Evolutionary conservation across 2,113 vertebrate genomes (phyloP).

Genomic region (Dendropsophus ebraccatus): DNA sequence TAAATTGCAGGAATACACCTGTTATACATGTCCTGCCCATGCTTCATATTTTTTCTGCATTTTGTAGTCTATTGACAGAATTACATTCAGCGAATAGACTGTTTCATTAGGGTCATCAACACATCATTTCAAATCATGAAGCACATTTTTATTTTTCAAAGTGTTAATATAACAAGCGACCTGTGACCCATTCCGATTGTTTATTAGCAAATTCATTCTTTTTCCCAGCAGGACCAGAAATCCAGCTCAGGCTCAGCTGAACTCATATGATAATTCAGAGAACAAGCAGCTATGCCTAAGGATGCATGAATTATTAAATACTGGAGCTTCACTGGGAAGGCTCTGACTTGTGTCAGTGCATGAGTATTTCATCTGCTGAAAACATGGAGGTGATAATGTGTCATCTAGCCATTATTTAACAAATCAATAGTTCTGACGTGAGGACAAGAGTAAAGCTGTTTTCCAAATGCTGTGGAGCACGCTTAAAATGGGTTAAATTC

Average conservation of each 20-base stretch:
- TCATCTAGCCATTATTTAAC: constrained; percentile 34
- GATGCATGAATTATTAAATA: constrained; percentile 54
- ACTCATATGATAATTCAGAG: constrained; percentile 49
- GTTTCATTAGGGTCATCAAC: constrained; percentile 40
- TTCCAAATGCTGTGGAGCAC: background rate
- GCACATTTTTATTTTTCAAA: constrained; percentile 12
- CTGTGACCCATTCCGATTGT: constrained; percentile 50
- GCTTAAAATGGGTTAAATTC: background rate
- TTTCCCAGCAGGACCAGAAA: constrained; percentile 35
- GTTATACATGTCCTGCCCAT: background rate
- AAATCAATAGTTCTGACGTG: constrained; percentile 23
- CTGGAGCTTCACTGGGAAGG: constrained; percentile 39
- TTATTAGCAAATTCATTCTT: constrained; percentile 51
- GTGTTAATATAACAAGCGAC: constrained; percentile 41
- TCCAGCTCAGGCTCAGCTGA: constrained; percentile 34
- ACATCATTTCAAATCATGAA: constrained; percentile 28
- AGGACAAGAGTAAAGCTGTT: background rate
- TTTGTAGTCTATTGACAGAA: background rate
- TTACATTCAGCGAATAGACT: constrained; percentile 17
- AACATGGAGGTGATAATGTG: constrained; percentile 45
- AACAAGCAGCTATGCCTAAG: constrained; percentile 50
- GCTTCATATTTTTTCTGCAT: background rate
- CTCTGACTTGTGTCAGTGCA: constrained; percentile 43
- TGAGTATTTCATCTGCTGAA: constrained; percentile 40
- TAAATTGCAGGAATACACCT: background rate